Conservation (phyloP, 2,797 vertebrate species). For the Sebastes itinus region DNA sequence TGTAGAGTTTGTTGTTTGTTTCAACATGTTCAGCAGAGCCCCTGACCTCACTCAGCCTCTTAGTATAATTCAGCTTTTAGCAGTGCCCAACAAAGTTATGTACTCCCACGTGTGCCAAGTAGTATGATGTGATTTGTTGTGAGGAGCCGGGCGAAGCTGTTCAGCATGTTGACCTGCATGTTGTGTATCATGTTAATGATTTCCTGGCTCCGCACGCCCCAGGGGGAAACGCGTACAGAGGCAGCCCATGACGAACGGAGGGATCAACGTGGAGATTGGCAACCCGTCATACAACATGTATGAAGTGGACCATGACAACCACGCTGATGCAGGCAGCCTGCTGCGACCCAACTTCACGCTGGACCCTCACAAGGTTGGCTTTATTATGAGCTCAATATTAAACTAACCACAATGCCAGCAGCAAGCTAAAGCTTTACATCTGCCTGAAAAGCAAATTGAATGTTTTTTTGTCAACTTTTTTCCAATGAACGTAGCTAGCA, state of each 20-base stretch:
- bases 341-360: conserved; percentile 94
- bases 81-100: neutral
- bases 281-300: conserved; percentile 99
- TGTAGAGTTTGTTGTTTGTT: conserved; percentile 11
- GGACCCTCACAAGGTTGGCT: conserved; percentile 93
- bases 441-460: neutral
- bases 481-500: too few species aligned
- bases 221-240: conserved; percentile 97
- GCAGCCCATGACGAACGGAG: conserved; percentile 97
- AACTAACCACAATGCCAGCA: neutral
- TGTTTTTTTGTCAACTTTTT: neutral
- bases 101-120: neutral
- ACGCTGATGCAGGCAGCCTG: conserved; percentile 91
- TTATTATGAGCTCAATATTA: neutral
- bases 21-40: neutral
- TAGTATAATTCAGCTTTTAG: conserved; percentile 26
- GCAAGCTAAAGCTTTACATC: neutral
- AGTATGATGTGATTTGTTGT: conserved; percentile 5
- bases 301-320: conserved; percentile 95
- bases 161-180: conserved; percentile 19
- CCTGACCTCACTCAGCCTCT: neutral
- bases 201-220: conserved; percentile 14
- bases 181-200: conserved; percentile 41
- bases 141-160: neutral
- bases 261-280: conserved; percentile 97